phyloP scores from a whole-genome alignment of 2,113 vertebrate species.

The Murina feae region DNA sequence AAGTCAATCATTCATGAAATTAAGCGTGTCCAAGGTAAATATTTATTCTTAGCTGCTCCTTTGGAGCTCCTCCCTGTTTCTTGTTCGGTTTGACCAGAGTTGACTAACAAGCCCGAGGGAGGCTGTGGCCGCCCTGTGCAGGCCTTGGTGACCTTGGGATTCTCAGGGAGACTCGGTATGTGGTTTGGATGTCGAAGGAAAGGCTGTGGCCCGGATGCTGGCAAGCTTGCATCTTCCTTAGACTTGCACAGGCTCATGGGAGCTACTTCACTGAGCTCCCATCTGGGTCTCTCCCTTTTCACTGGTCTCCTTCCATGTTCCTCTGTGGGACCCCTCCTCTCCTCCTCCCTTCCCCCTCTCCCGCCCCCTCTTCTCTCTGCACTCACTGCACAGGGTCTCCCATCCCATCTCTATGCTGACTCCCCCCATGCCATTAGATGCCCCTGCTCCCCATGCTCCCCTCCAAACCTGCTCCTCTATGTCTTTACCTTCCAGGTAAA shows the following conservation, averaged over 20 bases:
- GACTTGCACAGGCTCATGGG: no score
- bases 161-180: neutral
- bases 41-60: neutral
- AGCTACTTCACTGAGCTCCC: neutral
- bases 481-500: neutral
- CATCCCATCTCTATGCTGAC: neutral
- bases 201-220: neutral
- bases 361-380: neutral
- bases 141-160: neutral
- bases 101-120: no score
- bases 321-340: neutral
- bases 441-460: accelerated
- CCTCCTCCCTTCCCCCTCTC: neutral
- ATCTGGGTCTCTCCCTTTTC: neutral
- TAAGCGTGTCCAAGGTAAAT: neutral
- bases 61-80: neutral
- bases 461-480: neutral
- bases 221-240: neutral
- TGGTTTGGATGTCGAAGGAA: neutral
- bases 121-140: neutral
- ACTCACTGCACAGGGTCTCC: neutral
- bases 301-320: neutral
- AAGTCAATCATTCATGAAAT: slow-evolving; percentile 1
- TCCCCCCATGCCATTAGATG: neutral
- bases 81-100: neutral